Evolutionary conservation across 2,888 invertebrate species (phyloP), one percentile per base, ranked within the genome.

Genomic region (Eurytoma californica): DNA sequence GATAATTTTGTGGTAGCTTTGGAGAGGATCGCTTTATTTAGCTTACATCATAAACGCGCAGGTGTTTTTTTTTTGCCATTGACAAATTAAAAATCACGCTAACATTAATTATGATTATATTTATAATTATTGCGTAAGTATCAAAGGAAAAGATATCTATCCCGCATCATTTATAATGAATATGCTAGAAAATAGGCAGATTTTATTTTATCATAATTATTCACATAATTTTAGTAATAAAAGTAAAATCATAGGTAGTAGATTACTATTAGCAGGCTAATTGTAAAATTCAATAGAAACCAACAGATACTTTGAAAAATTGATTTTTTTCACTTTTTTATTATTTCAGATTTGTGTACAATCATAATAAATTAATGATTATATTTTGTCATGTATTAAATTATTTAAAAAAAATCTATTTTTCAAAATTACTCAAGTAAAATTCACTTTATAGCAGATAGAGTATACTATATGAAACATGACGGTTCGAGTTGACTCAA

Each of bases 1-100:
- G 14, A 58, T 73, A 65, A 74, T 55, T 66, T 58, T 67, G 53
- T 60, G 68, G 51, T 76, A 72, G 77, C 80, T 77, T 80, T 74
- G 80, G 73, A 66, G 24, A 55, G 30, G 80, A 70, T 70, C 24
- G 77, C 77, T 73, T 68, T 49, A 39, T 16, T 61, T 65, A 12
- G 24, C 39, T 39, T 39, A 39, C 39, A 9, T 73, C 18, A 67
- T 63, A 53, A 72, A 69, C 9, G 30, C 9, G 39, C 39, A 63
- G 47, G 30, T 72, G 24, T 58, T 20, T 72, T 60, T 14, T 66
- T 39, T 49, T 79, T 24, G 28, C 47, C 47, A 58, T 13, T 68
- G 16, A n/a, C 18, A 9, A 53, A 16, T 16, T 3, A 24, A 76
- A 39, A 24, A 61, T 78, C 72, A 68, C 55, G 61, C 57, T 78